Percentiles rank a stretch among this genome's conserved stretches.
These are phyloP conservation scores for Panthera leo DNA, from an alignment of 2,113 vertebrate genomes.

Conservation along the genomic window DNA sequence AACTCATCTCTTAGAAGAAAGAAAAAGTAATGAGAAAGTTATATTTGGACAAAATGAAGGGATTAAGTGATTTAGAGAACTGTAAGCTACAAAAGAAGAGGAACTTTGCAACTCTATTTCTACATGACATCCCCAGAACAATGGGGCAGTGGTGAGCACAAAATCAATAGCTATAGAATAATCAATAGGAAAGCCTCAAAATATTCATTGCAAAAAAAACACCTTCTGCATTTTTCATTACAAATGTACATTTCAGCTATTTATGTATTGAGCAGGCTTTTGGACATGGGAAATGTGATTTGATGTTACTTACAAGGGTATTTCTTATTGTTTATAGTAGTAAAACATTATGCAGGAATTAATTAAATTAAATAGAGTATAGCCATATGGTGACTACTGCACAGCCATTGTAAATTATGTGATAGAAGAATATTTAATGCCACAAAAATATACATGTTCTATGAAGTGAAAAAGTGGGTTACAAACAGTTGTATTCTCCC, in stretches of 20 bases:
- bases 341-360: not conserved
- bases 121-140: not conserved
- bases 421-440: not conserved
- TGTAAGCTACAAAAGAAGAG: not conserved
- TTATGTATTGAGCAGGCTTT: not conserved
- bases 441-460: not conserved
- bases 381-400: not conserved
- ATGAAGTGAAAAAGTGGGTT: not conserved
- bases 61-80: not conserved
- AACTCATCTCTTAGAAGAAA: not conserved
- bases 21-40: not conserved
- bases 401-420: not conserved
- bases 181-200: not conserved
- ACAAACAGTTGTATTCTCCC: not conserved
- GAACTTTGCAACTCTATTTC: not conserved
- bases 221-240: not conserved
- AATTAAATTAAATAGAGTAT: not conserved
- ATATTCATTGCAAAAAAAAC: not conserved
- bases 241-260: not conserved
- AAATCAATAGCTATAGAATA: not conserved
- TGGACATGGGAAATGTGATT: too few species aligned
- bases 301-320: not conserved
- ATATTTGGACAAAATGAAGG: not conserved
- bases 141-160: not conserved
- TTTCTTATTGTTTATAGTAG: not conserved